Evolutionary conservation across 2,113 vertebrate genomes (phyloP).

Genomic region (Numida meleagris): DNA sequence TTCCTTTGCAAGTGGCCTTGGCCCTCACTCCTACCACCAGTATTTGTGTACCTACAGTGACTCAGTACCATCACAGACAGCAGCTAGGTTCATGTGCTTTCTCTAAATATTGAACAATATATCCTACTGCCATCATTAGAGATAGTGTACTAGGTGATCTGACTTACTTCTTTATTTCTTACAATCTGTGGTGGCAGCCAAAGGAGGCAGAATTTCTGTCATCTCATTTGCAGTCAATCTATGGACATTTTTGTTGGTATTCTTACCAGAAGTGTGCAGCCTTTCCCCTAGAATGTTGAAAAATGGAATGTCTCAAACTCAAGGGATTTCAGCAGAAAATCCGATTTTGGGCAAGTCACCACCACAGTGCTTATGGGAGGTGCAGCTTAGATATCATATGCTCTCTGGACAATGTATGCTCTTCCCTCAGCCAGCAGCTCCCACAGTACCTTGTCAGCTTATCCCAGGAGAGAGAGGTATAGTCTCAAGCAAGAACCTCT

Average conservation of each 20-base stretch:
- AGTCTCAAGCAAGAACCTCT: neutral
- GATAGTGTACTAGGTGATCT: neutral
- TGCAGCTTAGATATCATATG: accelerated
- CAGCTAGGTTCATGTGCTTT: neutral
- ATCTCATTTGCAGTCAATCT: neutral
- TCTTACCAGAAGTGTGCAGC: neutral
- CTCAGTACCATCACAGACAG: neutral
- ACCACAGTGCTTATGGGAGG: neutral
- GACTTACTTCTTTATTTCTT: neutral
- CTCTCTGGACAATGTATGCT: neutral
- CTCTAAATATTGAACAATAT: neutral
- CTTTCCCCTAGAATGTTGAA: neutral
- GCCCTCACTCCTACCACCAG: neutral
- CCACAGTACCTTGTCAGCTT: neutral
- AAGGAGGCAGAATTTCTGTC: neutral
- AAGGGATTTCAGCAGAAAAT: neutral
- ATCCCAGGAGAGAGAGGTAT: neutral
- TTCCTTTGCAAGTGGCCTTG: neutral
- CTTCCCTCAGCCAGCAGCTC: neutral
- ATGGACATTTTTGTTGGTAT: neutral
- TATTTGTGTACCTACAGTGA: neutral
- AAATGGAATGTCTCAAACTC: neutral
- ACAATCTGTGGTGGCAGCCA: neutral
- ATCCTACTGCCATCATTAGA: neutral
- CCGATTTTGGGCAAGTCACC: neutral